Base-by-base conservation (phyloP, 2,797 vertebrate genomes). In the Phylloscopus collybita region DNA sequence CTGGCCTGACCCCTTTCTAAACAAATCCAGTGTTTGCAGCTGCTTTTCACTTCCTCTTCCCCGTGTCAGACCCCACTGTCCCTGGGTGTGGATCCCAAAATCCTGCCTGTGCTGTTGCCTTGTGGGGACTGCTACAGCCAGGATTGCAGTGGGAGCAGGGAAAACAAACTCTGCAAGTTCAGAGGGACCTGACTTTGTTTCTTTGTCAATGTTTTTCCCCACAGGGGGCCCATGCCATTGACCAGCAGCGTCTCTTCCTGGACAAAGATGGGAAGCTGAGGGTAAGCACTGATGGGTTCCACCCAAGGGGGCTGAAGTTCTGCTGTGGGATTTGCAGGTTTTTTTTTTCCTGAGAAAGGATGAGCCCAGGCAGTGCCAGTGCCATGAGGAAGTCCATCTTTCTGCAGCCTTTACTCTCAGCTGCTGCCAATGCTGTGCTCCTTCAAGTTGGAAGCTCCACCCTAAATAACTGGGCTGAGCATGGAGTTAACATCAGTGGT, bases 51-150 rank as follows among this genome's bases (percentile, higher is more conserved):
- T 65, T 67, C 74, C 32, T 47, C 19, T 25, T 69, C 67, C 53
- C 42, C 60, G 8, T 0, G 0, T 16, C 0, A 0, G 32, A 76
- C 30, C 16, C 29, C 23, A 2, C 22, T 4, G 2, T 26, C 51
- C 18, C 56, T 15, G 13, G 10, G 8, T 34, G 44, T 84, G n/a
- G 17, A 53, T 25, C 56, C 84, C 64, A 40, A 80, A 67, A 40
- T n/a, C 44, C 64, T 80, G 64, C 76, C 23, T 2, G 4, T 51
- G 53, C 53, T 27, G 25, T 9, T 9, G 6, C 57, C 44, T 15
- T 2, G 3, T 1, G 3, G 27, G 66, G 32, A 40, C 20, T 32
- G 26, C 65, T n/a, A 7, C 40, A 80, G 49, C 69, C 60, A 23
- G 47, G 20, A 38, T 8, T 42, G 70, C 71, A 74, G 38, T 6